Base-by-base conservation (phyloP, 35 echinoderm and acorn worm genomes). In the Stichopus chloronotus region DNA sequence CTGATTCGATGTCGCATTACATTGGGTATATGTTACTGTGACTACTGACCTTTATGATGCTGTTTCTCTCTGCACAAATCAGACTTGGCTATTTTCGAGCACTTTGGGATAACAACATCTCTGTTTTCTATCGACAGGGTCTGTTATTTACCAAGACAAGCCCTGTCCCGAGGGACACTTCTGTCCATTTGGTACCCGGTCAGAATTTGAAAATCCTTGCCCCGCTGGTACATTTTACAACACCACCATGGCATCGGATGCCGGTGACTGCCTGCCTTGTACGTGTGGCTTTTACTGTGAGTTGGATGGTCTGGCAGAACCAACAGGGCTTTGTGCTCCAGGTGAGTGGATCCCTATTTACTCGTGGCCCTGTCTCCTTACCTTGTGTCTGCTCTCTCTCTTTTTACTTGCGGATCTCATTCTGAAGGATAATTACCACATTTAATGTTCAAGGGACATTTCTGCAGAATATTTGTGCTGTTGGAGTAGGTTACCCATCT, bases 91-190 rank as follows among this genome's bases (percentile, higher is more conserved):
- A 43, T 43, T 43, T 43, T 3, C 30, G 3, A 43, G 30, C 30
- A 43, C 30, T 43, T 43, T 43, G 4, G 61, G 61, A 65, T 11
- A 65, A 65, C 0, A 5, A 14, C 61, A 65, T 53, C 8, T 83
- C 53, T 83, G 4, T 43, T 83, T 11, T 55, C 11, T 22, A 43
- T 78, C 8, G 57, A 59, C 24, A 98, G 96, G 95, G 14, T 96
- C 96, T 4, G 93, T 99, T 0, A 95, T 93, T 9, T 98, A 94
- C 76, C 87, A 99, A 53, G 97, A 99, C 90, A 96, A 94, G 11
- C 95, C 97, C 4, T 99, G 97, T 79, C 97, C 97, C 63, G 65
- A 85, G n/a, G 97, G 97, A 55, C 95, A 99, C 79, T 99, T 92
- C 81, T 96, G 97, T 93, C 97, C 97, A 0, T 23, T 68, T 11